A percentile compares a stretch with the other conserved stretches of the same genome.
Evolutionary conservation across 2,797 vertebrate genomes (phyloP).

Genomic region (Scyliorhinus canicula): DNA sequence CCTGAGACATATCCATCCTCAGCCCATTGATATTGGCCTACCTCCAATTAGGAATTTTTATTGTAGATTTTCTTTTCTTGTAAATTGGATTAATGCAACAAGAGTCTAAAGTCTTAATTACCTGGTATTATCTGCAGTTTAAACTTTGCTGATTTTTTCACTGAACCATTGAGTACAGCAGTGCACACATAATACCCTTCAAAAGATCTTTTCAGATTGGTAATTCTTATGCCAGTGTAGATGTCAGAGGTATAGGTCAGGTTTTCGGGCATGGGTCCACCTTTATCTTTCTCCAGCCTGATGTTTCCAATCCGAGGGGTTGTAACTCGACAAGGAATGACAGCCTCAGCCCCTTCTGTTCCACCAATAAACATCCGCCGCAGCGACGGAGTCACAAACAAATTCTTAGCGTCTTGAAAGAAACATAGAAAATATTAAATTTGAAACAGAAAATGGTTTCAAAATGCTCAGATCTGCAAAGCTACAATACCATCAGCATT

Average conservation of each 20-base stretch:
- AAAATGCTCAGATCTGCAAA: background rate
- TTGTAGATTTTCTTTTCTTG: background rate
- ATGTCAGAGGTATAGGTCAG: constrained; percentile 64
- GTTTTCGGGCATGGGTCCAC: constrained; percentile 57
- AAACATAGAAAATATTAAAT: background rate
- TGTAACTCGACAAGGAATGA: constrained; percentile 76
- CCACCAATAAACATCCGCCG: constrained; percentile 52
- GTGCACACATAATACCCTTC: constrained; percentile 77
- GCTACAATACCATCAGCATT: background rate
- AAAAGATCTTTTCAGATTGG: constrained; percentile 63
- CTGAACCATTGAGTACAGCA: constrained; percentile 55
- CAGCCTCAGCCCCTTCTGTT: constrained; percentile 63
- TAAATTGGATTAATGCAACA: background rate
- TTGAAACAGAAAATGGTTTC: background rate
- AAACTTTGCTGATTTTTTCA: constrained; percentile 59
- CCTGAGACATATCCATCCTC: background rate
- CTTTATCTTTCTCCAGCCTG: constrained; percentile 64
- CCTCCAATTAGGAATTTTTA: background rate
- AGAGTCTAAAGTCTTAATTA: constrained; percentile 49
- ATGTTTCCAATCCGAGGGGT: constrained; percentile 72
- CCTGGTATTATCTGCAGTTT: constrained; percentile 75
- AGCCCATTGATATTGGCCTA: background rate
- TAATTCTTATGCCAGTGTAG: constrained; percentile 72
- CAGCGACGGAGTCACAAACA: background rate
- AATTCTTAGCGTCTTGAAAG: background rate